Evolutionary conservation across 1,140 invertebrate species (phyloP).

Genomic region (Formica exsecta): DNA sequence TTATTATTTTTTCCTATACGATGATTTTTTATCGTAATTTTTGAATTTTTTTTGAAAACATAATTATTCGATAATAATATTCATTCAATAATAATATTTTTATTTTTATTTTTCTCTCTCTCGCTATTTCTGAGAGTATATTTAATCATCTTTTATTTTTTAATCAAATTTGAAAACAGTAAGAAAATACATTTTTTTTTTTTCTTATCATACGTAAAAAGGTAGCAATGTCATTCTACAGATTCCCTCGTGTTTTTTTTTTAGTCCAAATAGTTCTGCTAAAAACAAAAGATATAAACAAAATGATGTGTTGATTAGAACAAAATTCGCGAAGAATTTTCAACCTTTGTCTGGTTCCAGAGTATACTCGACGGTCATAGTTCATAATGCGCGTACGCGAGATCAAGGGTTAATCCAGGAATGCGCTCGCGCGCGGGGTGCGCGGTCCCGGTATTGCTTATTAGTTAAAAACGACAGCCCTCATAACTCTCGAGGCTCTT

Average conservation of each 20-base stretch:
- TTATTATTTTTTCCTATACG: background rate
- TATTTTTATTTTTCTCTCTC: background rate
- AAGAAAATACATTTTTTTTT: too few relatives aligned
- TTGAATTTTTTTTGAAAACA: background rate
- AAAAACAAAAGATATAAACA: too few relatives aligned
- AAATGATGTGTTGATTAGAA: background rate
- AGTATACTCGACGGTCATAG: background rate
- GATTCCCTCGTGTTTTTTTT: too few relatives aligned
- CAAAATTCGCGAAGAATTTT: constrained; percentile 8
- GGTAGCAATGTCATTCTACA: too few relatives aligned
- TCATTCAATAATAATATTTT: background rate
- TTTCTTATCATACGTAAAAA: too few relatives aligned
- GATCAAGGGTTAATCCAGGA: constrained; percentile 41
- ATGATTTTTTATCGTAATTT: background rate
- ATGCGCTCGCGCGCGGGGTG: constrained; percentile 25
- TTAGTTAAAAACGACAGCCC: constrained; percentile 61
- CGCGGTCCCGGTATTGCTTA: constrained; percentile 49
- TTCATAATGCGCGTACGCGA: constrained; percentile 7
- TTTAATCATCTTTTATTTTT: too few relatives aligned
- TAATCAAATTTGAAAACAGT: background rate
- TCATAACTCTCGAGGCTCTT: constrained; percentile 53
- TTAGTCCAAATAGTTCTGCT: too few relatives aligned
- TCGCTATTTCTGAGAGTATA: background rate
- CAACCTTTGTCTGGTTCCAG: background rate
- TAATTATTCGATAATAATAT: background rate